These are phyloP conservation scores for Gobionotothen gibberifrons DNA, from an alignment of 2,797 vertebrate species.

Conservation along the genomic window DNA sequence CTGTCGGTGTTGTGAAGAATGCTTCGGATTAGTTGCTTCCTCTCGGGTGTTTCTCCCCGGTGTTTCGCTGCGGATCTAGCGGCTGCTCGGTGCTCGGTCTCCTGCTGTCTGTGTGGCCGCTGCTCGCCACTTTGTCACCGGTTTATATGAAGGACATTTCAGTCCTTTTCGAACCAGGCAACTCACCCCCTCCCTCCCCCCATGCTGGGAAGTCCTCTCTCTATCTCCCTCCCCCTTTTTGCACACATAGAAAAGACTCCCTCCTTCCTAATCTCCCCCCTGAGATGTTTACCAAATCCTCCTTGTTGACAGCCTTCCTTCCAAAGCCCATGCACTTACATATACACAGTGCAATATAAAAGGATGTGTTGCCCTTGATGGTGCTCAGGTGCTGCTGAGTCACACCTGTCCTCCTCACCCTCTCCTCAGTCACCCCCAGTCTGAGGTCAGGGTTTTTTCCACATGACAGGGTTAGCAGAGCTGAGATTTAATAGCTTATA, in stretches of 20 bases:
- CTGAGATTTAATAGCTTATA: constrained; percentile 66
- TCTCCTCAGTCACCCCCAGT: not conserved
- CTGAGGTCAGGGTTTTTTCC: constrained; percentile 65
- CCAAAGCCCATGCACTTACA: not conserved
- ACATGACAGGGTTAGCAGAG: constrained; percentile 55
- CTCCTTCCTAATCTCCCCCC: constrained; percentile 70
- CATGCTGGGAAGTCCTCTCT: constrained; percentile 60
- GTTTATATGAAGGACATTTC: constrained; percentile 80
- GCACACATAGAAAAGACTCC: constrained; percentile 42
- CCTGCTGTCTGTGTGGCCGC: constrained; percentile 43
- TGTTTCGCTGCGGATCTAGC: constrained; percentile 42
- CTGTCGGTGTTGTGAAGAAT: constrained; percentile 47
- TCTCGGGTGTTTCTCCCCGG: constrained; percentile 26
- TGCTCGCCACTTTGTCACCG: constrained; percentile 69
- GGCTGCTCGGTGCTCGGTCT: constrained; percentile 39
- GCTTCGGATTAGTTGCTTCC: constrained; percentile 35
- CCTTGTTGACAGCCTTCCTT: constrained; percentile 66
- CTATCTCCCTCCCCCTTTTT: constrained; percentile 45
- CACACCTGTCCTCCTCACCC: constrained; percentile 66
- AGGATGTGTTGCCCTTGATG: constrained; percentile 46
- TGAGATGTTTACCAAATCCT: constrained; percentile 77
- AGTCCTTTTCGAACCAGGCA: constrained; percentile 54
- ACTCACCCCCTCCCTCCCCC: constrained; percentile 62
- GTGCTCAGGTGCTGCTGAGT: constrained; percentile 74
- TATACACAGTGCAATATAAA: not conserved